These are phyloP conservation scores for Limosa lapponica DNA, from an alignment of 2,797 vertebrate species.

Conservation along the genomic window DNA sequence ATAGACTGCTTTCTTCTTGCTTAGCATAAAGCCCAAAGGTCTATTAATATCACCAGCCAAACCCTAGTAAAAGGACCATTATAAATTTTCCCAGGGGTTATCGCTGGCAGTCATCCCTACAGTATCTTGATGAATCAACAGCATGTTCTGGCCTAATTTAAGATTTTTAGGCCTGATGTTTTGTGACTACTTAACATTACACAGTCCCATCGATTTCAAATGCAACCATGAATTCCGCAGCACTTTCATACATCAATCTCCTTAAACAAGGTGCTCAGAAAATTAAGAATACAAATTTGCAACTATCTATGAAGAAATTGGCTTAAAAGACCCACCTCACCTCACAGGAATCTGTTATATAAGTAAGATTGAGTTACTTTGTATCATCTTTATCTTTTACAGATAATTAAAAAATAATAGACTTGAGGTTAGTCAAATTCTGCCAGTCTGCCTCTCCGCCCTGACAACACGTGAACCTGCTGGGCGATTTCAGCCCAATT, in stretches of 20 bases:
- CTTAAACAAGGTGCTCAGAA: not conserved
- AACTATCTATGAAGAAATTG: not conserved
- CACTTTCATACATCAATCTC: not conserved
- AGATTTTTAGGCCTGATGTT: not conserved
- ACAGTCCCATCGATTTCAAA: not conserved
- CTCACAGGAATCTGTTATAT: not conserved
- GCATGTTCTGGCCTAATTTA: not conserved
- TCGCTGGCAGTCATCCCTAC: not conserved
- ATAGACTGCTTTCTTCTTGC: not conserved
- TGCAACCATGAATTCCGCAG: not conserved
- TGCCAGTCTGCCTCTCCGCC: not conserved
- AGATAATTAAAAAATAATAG: not conserved
- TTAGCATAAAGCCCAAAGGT: not conserved
- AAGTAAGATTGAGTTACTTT: not conserved
- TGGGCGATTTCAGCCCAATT: not conserved
- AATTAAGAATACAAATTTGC: not conserved
- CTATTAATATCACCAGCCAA: not conserved
- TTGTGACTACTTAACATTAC: not conserved
- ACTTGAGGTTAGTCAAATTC: not conserved
- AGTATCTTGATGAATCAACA: not conserved
- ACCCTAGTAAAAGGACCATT: not conserved
- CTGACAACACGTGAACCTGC: not conserved
- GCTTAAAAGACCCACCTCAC: not conserved
- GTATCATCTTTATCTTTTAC: not conserved
- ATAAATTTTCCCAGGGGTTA: not conserved